Evolutionary conservation across 2,888 invertebrate species (phyloP).

Genomic region (Epirrhoe alternata): DNA sequence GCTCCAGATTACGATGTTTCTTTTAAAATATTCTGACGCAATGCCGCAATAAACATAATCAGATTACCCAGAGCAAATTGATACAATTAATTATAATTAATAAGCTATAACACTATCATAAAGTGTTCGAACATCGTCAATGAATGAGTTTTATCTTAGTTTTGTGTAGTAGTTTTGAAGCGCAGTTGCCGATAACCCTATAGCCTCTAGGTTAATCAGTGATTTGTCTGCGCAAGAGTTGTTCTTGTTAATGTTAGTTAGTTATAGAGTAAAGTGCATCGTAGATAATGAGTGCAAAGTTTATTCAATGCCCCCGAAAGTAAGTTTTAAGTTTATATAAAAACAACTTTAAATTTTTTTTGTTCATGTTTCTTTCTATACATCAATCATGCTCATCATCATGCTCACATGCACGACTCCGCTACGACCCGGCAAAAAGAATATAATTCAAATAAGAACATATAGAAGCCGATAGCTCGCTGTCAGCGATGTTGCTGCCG

Average conservation of each 20-base stretch:
- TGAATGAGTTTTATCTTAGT: constrained; percentile 34
- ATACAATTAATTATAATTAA: constrained; percentile 25
- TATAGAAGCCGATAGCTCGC: no score
- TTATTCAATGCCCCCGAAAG: background rate
- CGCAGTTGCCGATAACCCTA: constrained; percentile 69
- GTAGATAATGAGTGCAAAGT: background rate
- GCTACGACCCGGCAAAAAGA: no score
- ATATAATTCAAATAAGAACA: no score
- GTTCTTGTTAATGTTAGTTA: background rate
- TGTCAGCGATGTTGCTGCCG: no score
- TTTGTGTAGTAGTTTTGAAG: constrained; percentile 43
- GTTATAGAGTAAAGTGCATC: constrained; percentile 11
- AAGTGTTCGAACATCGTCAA: constrained; percentile 20
- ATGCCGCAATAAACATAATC: constrained; percentile 20
- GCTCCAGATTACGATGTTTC: no score
- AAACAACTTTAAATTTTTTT: background rate
- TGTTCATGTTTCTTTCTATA: background rate
- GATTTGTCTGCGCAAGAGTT: constrained; percentile 73
- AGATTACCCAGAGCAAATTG: constrained; percentile 16
- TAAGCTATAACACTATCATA: constrained; percentile 17
- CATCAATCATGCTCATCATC: no score
- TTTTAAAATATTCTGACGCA: constrained; percentile 15
- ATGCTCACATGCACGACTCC: no score
- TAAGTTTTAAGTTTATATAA: background rate
- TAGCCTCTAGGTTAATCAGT: constrained; percentile 57